Base-by-base conservation (phyloP, 53 echinoderm and acorn worm genomes). In the Temnopleurus reevesii region DNA sequence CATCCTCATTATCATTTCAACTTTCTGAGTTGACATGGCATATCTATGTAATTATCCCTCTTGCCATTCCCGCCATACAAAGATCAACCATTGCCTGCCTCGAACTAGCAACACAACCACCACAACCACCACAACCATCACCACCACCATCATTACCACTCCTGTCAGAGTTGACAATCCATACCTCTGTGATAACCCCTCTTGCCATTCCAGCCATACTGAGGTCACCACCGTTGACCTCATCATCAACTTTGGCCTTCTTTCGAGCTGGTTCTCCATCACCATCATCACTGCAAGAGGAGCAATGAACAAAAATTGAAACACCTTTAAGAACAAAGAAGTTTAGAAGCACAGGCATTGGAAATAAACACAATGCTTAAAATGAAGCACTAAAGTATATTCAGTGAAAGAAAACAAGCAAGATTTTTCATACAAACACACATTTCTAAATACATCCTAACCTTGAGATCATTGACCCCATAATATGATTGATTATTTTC, bases 191-290 rank as follows among this genome's bases (percentile, higher is more conserved):
- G 76, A 97, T 65, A 10, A 89, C 84, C 17, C 95, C 95, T 77
- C 93, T 94, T 28, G 95, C 94, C 90, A 97, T 94, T 63, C 94
- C 93, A 43, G 92, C 95, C 95, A 97, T 95, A 34, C 92, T 92
- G 81, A 97, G 93, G 76, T 95, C 95, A 35, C 53, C 91, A n/a
- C 61, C 81, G 77, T 91, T 91, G 36, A 25, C 91, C 26, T 27
- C 84, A 84, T 93, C 97, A 59, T 94, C 95, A 4, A 84, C 33
- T 55, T 88, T 84, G 31, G 95, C 92, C 55, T 77, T 90, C 80
- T 94, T 93, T 43, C 57, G 66, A 24, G 92, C 66, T 57, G 95
- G 93, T 29, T 86, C 94, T 46, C 89, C 93, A 26, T 76, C 88
- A 59, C 90, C 91, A 46, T 90, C 58, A 18, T 92, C 92, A 44